These are phyloP conservation scores for Ichneumoninae sp. DNA, from an alignment of 2,888 invertebrate genomes.

Conservation along the genomic window DNA sequence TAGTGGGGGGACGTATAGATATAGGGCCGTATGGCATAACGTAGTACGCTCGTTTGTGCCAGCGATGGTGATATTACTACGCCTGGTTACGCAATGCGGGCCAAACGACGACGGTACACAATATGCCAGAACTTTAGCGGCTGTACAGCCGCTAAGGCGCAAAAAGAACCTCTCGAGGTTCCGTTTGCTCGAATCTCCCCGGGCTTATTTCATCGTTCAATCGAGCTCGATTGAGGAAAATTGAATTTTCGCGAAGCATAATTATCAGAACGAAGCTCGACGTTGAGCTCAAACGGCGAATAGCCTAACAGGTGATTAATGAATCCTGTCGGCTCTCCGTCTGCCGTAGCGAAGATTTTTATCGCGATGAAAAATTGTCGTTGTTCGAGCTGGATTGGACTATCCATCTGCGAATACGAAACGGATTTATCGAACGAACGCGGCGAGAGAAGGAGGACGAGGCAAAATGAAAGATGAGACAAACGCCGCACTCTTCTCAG, in stretches of 20 bases:
- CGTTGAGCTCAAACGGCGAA: not conserved
- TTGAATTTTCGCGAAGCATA: conserved; percentile 19
- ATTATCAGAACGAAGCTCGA: conserved; percentile 7
- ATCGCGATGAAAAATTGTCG: conserved; percentile 3
- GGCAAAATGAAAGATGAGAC: not conserved
- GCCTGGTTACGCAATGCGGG: conserved; percentile 29
- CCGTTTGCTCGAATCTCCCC: not conserved
- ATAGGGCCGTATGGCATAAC: not conserved
- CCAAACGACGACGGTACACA: conserved; percentile 33
- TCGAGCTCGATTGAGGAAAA: conserved; percentile 12
- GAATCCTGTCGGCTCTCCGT: not conserved
- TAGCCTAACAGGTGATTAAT: not conserved
- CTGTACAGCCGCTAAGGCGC: not conserved
- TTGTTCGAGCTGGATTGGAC: not conserved
- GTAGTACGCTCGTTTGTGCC: conserved; percentile 41
- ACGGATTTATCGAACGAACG: conserved; percentile 2
- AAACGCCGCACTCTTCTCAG: not conserved
- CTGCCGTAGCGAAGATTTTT: not conserved
- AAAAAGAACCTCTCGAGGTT: conserved; percentile 2
- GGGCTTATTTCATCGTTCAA: conserved; percentile 13
- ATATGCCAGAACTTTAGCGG: not conserved
- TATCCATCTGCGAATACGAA: conserved; percentile 11
- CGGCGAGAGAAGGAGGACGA: not conserved
- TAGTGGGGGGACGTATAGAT: conserved; percentile 32
- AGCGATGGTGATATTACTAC: conserved; percentile 51